phyloP scores from a whole-genome alignment of 1,140 invertebrate species.

The Pissodes strobi region DNA sequence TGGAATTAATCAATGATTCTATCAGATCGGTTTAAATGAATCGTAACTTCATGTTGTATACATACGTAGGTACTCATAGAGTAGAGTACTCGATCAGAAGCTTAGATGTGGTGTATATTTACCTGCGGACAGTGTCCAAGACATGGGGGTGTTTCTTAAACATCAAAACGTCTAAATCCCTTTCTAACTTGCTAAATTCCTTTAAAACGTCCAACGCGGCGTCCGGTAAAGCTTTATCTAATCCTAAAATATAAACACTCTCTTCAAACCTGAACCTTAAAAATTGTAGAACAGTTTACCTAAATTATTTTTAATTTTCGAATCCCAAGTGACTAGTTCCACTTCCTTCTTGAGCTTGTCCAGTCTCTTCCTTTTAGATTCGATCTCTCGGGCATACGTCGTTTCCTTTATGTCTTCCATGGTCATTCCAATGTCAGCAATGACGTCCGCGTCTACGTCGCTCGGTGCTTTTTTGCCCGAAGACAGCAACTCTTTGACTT shows the following conservation, averaged over 20 bases:
- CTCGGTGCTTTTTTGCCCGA: slow-evolving; percentile 15
- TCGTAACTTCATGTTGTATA: too few relatives aligned
- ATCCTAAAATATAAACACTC: slow-evolving; percentile 27
- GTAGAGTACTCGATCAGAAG: too few relatives aligned
- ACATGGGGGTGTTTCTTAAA: slow-evolving; percentile 83
- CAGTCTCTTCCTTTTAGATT: slow-evolving; percentile 40
- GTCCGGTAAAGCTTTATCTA: slow-evolving; percentile 57
- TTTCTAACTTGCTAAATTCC: slow-evolving; percentile 65
- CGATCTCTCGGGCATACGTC: slow-evolving; percentile 54
- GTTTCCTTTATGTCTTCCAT: slow-evolving; percentile 51
- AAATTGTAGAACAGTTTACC: slow-evolving; percentile 14
- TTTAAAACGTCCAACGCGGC: slow-evolving; percentile 60
- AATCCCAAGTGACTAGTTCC: slow-evolving; percentile 45
- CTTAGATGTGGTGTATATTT: neutral
- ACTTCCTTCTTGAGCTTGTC: slow-evolving; percentile 45
- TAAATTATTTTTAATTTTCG: slow-evolving; percentile 46
- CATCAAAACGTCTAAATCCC: slow-evolving; percentile 77
- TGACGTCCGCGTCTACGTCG: slow-evolving; percentile 9
- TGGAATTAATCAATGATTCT: neutral
- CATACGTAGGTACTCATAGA: neutral
- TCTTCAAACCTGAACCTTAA: slow-evolving; percentile 2
- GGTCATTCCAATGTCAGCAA: slow-evolving; percentile 35
- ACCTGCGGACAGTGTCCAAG: slow-evolving; percentile 74
- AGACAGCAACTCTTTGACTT: slow-evolving; percentile 62
- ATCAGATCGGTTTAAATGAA: too few relatives aligned